These are phyloP conservation scores for Pitta sordida DNA, from an alignment of 2,113 vertebrate species.

Conservation along the genomic window DNA sequence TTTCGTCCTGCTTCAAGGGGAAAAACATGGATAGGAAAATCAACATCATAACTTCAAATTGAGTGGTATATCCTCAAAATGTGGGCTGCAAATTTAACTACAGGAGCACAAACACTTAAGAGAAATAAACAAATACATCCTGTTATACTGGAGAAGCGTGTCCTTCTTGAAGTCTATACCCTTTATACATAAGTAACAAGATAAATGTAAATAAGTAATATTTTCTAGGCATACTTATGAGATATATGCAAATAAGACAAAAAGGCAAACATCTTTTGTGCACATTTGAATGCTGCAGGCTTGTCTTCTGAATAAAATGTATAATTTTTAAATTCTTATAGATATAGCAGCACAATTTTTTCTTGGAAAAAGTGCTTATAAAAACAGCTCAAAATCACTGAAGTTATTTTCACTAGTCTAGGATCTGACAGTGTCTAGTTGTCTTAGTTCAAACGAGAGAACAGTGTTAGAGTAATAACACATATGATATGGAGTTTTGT, in stretches of 20 bases:
- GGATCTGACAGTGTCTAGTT: not conserved
- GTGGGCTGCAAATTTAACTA: slow-evolving; percentile 49
- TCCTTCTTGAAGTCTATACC: slow-evolving; percentile 61
- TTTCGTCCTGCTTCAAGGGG: slow-evolving; percentile 46
- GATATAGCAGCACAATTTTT: slow-evolving; percentile 18
- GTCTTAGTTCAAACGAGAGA: not conserved
- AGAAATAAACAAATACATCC: slow-evolving; percentile 65
- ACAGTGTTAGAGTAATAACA: not conserved
- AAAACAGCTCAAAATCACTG: not conserved
- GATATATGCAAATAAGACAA: slow-evolving; percentile 71
- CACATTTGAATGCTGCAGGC: slow-evolving; percentile 52
- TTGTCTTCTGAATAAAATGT: slow-evolving; percentile 56
- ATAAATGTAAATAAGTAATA: slow-evolving; percentile 68
- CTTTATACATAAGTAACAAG: slow-evolving; percentile 65
- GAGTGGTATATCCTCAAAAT: slow-evolving; percentile 48
- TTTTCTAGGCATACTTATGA: slow-evolving; percentile 72
- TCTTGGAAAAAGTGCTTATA: not conserved
- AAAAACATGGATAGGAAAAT: slow-evolving; percentile 45
- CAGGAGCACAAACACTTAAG: slow-evolving; percentile 30
- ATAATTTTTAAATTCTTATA: slow-evolving; percentile 62
- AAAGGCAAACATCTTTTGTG: slow-evolving; percentile 67
- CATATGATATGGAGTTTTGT: not conserved
- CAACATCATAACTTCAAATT: slow-evolving; percentile 29
- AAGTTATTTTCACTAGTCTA: not conserved
- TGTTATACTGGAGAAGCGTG: slow-evolving; percentile 30